Base-by-base conservation (phyloP, 2,113 vertebrate species). In the Sinocyclocheilus anshuiensis region DNA sequence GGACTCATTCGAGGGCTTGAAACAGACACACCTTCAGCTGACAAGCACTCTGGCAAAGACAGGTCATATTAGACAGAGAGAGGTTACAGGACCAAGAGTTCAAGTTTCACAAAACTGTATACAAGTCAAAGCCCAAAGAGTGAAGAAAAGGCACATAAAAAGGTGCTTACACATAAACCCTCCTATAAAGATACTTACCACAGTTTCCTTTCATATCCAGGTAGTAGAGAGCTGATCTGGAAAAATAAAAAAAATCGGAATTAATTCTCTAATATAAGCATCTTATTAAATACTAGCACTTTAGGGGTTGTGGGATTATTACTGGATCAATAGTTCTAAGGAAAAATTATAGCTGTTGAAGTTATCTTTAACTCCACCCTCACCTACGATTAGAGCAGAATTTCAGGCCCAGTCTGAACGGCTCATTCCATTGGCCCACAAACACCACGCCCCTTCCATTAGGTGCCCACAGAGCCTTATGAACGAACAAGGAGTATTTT, bases 301-400 rank as follows among this genome's bases (percentile, higher is more conserved):
- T 72, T 10, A 72, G 69, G 4, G 9, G 22, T 20, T 57, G 18
- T 72, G 69, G 20, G 20, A 42, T 42, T 72, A 22, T 12, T n/a
- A 72, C 10, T n/a, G 8, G 20, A 72, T 72, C 36, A 42, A 39
- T 39, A 22, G 22, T 39, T 75, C 1, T 48, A 22, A 77, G 13
- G 4, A 10, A 11, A 77, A 77, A 4, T 4, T 7, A 1, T 45
- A 13, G 69, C n/a, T 80, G 42, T 26, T 53, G 3, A 78, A 42
- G 15, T 20, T 12, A 6, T 69, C 72, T 65, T 9, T 24, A 29
- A 67, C 83, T 45, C 15, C 11, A 15, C 45, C 3, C 36, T 89
- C 84, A 95, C 95, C 94, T 94, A 86, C 95, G 93, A 88, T 96
- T 96, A 69, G 93, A 93, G 92, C 95, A 95, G 87, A 94, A 96